phyloP scores from a whole-genome alignment of 2,797 vertebrate genomes.

The Hemitrygon akajei region DNA sequence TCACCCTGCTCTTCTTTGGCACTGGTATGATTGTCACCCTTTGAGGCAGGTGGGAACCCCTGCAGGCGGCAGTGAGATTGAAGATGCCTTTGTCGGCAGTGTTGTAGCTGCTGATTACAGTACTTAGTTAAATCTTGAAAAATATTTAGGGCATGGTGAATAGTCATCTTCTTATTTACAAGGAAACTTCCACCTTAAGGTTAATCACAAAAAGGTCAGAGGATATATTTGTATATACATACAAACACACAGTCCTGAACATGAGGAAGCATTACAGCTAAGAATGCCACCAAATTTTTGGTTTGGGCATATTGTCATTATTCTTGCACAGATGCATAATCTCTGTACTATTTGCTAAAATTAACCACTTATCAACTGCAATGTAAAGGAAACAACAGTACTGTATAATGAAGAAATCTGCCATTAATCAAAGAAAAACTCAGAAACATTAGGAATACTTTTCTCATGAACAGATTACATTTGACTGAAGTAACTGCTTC shows the following conservation, averaged over 20 bases:
- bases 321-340: background rate
- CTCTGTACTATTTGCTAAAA: background rate
- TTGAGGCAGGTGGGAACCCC: no score
- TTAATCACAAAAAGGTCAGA: background rate
- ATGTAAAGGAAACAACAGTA: background rate
- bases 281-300: background rate
- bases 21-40: no score
- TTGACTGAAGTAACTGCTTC: background rate
- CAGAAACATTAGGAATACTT: background rate
- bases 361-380: background rate
- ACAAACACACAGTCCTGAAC: background rate
- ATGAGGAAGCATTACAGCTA: background rate
- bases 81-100: no score
- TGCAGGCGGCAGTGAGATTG: no score
- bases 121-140: background rate
- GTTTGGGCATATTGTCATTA: constrained; percentile 9
- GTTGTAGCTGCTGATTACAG: no score
- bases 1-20: no score
- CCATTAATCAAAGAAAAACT: background rate
- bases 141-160: background rate
- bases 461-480: background rate
- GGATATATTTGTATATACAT: background rate
- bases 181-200: background rate
- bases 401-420: background rate
- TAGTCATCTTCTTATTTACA: background rate